These are phyloP conservation scores for Alfaro cultratus DNA, from an alignment of 2,797 vertebrate genomes.

Conservation along the genomic window DNA sequence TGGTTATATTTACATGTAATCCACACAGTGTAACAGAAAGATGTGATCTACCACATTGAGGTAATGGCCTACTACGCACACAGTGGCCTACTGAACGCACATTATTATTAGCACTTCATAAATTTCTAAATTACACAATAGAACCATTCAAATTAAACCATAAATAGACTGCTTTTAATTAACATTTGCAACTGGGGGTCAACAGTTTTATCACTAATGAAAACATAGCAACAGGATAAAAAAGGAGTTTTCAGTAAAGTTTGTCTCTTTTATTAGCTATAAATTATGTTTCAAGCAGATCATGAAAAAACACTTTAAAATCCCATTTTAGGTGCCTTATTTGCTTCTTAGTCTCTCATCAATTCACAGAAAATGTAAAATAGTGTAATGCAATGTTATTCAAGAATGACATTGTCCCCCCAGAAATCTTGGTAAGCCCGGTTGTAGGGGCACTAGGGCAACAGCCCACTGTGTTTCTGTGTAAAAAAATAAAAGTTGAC, in stretches of 20 bases:
- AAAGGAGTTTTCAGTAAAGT: neutral
- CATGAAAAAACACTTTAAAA: no score
- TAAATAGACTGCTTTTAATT: neutral
- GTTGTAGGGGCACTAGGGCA: no score
- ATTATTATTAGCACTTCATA: neutral
- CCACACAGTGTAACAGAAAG: neutral
- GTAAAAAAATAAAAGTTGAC: no score
- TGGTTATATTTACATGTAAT: slow-evolving; percentile 5
- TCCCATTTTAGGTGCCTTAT: no score
- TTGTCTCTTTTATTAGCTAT: neutral
- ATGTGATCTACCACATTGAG: neutral
- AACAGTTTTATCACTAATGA: neutral
- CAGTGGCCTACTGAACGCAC: neutral
- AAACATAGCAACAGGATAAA: neutral
- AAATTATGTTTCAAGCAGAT: neutral
- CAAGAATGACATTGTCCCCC: no score
- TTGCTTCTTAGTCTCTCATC: no score
- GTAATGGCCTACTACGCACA: neutral
- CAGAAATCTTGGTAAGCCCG: no score
- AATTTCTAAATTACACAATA: neutral
- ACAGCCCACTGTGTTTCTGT: no score
- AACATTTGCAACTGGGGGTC: neutral
- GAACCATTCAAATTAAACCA: neutral
- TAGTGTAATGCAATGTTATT: no score
- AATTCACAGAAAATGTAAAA: no score